These are phyloP conservation scores for Tapirus indicus DNA, from an alignment of 2,797 vertebrate genomes.

Conservation along the genomic window DNA sequence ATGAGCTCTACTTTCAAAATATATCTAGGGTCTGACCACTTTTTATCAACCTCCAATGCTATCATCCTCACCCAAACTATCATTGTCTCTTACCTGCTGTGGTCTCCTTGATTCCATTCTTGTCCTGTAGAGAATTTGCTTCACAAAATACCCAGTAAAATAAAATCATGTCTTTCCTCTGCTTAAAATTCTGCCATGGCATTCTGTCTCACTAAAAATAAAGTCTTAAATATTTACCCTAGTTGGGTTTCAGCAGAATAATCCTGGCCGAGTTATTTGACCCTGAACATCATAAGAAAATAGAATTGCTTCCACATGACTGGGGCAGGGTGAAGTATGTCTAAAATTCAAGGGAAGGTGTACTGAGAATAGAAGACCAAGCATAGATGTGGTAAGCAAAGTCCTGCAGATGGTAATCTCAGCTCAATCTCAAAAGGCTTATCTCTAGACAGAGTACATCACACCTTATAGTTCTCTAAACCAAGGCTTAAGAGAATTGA, in stretches of 20 bases:
- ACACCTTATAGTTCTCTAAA: not conserved
- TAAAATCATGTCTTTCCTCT: not conserved
- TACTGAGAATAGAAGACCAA: not conserved
- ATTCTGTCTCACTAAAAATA: not conserved
- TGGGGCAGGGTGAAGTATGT: not conserved
- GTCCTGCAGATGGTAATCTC: not conserved
- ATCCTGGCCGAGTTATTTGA: not conserved
- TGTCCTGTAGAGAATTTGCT: not conserved
- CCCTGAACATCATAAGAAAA: not conserved
- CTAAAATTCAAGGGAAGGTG: not conserved
- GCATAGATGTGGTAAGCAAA: not conserved
- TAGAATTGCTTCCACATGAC: not conserved
- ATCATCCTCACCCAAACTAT: not conserved
- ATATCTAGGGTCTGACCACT: not conserved
- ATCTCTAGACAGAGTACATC: not conserved
- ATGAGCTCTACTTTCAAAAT: not conserved
- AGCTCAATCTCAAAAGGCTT: not conserved
- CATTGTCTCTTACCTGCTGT: not conserved
- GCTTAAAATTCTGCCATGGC: not conserved
- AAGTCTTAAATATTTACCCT: not conserved
- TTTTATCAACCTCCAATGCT: not conserved
- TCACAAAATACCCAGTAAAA: not conserved
- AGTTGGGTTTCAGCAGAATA: not conserved
- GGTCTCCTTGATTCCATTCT: not conserved
- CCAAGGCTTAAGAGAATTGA: not conserved